phyloP scores from a whole-genome alignment of 2,888 invertebrate genomes.

The Apocheima hispidaria region DNA sequence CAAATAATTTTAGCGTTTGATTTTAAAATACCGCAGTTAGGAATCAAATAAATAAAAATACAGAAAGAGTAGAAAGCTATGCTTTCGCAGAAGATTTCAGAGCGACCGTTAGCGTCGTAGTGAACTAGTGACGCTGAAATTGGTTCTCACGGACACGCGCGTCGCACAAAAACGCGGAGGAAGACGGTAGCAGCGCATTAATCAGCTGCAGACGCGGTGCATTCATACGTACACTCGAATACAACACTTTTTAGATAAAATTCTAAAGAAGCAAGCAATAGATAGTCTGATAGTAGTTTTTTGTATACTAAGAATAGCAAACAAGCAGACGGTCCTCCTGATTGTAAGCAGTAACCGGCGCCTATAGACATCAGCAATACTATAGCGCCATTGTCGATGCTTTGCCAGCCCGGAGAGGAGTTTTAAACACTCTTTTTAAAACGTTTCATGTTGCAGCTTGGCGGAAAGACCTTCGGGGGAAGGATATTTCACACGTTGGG shows the following conservation, averaged over 20 bases:
- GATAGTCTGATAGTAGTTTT: too few species aligned
- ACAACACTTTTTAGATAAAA: constrained; percentile 22
- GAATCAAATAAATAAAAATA: constrained; percentile 6
- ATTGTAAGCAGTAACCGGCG: too few species aligned
- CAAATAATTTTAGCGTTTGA: not conserved
- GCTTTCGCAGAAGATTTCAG: constrained; percentile 10
- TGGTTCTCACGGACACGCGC: constrained; percentile 81
- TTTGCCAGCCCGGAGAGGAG: too few species aligned
- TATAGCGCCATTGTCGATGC: too few species aligned
- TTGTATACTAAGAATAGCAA: too few species aligned
- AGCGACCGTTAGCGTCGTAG: constrained; percentile 16
- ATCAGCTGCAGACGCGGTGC: constrained; percentile 65
- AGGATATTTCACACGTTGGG: too few species aligned
- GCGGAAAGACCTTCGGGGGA: too few species aligned
- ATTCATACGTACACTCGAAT: constrained; percentile 58
- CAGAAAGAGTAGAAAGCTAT: constrained; percentile 3
- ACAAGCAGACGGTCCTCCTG: too few species aligned
- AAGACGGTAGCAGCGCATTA: constrained; percentile 73
- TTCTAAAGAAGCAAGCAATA: not conserved
- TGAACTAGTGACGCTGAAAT: constrained; percentile 50
- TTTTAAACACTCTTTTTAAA: too few species aligned
- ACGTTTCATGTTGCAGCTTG: too few species aligned
- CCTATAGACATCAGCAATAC: too few species aligned
- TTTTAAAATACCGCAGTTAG: not conserved
- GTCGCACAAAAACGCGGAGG: constrained; percentile 58